Conservation (phyloP, 2,888 invertebrate species). For the Artemia sinica region DNA sequence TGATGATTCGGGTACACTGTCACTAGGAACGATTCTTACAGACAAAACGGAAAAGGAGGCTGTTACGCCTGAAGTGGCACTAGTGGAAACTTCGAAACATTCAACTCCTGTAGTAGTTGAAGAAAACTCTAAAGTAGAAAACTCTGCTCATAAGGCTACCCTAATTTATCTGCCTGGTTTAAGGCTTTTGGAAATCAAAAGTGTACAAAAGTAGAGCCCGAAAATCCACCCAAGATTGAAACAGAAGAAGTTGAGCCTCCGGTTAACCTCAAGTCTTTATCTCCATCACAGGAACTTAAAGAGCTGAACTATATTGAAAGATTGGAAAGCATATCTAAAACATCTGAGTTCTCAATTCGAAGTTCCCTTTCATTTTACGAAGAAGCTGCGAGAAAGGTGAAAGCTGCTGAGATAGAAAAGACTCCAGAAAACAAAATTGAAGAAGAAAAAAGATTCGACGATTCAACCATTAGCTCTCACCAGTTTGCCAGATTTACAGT, state of each 20-base stretch:
- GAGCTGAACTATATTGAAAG: neutral
- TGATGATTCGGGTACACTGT: neutral
- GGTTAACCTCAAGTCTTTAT: conserved; percentile 16
- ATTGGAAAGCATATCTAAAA: neutral
- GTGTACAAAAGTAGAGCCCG: conserved; percentile 40
- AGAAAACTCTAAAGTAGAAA: conserved; percentile 12
- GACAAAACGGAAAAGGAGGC: neutral
- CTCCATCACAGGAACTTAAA: neutral
- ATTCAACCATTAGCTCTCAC: too few species aligned
- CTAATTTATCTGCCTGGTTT: conserved; percentile 77
- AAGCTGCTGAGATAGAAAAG: neutral
- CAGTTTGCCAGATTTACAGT: too few species aligned
- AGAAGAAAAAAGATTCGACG: neutral
- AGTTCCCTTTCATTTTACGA: conserved; percentile 3
- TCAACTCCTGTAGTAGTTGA: neutral
- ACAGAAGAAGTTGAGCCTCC: conserved; percentile 12
- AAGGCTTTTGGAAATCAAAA: conserved; percentile 79
- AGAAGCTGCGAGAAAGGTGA: neutral
- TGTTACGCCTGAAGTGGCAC: conserved; percentile 24
- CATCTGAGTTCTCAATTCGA: neutral
- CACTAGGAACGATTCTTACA: conserved; percentile 1
- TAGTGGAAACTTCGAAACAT: conserved; percentile 26
- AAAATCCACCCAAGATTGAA: conserved; percentile 22
- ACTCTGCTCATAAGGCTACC: conserved; percentile 48
- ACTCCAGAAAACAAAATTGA: neutral